Evolutionary conservation across 1,140 invertebrate genomes (phyloP).

Genomic region (Bombus cullumanus): DNA sequence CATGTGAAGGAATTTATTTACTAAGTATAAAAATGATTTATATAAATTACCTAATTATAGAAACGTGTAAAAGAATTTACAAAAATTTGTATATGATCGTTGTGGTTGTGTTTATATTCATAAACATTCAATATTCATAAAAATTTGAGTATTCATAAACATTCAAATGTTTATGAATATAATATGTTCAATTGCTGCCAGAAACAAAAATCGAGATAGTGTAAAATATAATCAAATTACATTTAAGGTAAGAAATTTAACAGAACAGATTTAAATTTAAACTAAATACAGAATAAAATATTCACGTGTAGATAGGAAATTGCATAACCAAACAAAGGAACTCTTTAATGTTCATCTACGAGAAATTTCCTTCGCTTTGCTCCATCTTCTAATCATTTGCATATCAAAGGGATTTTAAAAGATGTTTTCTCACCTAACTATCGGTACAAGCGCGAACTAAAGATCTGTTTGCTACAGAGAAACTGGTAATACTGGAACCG

Average conservation of each 20-base stretch:
- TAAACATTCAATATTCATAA: too few species aligned
- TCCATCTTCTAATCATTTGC: background rate
- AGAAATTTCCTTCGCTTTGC: background rate
- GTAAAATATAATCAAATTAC: background rate
- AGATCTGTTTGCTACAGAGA: background rate
- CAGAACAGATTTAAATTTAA: background rate
- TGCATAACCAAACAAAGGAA: background rate
- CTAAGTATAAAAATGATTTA: too few species aligned
- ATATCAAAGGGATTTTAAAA: background rate
- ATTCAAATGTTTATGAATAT: too few species aligned
- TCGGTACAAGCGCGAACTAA: background rate
- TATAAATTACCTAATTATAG: background rate
- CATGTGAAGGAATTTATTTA: background rate
- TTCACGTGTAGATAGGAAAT: background rate
- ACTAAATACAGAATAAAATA: background rate
- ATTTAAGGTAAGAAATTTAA: background rate
- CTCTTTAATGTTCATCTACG: background rate
- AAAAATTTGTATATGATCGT: too few species aligned
- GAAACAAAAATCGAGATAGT: background rate
- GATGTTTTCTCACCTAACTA: too few species aligned
- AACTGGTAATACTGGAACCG: conserved; percentile 38
- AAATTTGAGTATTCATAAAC: too few species aligned
- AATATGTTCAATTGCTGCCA: background rate
- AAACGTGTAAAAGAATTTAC: background rate
- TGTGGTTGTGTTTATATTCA: too few species aligned